Evolutionary conservation across 2,888 invertebrate species (phyloP).

Genomic region (Chirona hameri): DNA sequence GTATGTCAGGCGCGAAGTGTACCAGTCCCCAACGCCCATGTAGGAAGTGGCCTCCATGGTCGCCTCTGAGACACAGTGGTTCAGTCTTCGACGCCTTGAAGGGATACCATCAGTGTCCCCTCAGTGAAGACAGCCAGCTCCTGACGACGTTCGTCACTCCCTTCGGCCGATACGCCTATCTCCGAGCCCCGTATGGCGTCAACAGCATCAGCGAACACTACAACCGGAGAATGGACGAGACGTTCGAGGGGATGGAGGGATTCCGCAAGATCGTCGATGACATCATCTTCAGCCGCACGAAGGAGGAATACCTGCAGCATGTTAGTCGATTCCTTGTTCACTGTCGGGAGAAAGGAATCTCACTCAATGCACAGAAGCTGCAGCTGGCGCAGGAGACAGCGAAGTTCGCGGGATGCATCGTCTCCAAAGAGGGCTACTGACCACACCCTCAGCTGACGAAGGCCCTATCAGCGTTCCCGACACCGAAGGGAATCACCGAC

Average conservation of each 20-base stretch:
- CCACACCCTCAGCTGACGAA: too few relatives aligned
- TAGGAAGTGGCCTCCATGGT: not conserved
- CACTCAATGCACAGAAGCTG: not conserved
- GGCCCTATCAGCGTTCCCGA: not conserved
- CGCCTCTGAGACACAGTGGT: not conserved
- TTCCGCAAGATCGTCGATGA: constrained; percentile 12
- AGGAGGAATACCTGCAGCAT: not conserved
- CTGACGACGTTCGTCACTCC: too few relatives aligned
- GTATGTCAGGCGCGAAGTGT: constrained; percentile 28
- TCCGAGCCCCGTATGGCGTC: constrained; percentile 31
- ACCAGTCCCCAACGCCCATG: not conserved
- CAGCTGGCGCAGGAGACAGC: too few relatives aligned
- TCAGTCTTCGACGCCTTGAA: constrained; percentile 31
- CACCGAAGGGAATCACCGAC: too few relatives aligned
- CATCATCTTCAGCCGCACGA: not conserved
- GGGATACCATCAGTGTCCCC: too few relatives aligned
- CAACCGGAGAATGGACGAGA: too few relatives aligned
- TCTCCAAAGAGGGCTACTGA: not conserved
- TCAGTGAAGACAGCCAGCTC: not conserved
- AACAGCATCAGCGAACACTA: not conserved
- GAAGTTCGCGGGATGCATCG: not conserved
- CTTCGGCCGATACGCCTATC: constrained; percentile 32
- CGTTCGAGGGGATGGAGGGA: not conserved
- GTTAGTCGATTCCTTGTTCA: not conserved
- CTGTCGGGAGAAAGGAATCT: not conserved